Percentiles rank a stretch among this genome's conserved stretches.
Evolutionary conservation across 2,113 vertebrate species (phyloP).

Genomic region (Serinus canaria): DNA sequence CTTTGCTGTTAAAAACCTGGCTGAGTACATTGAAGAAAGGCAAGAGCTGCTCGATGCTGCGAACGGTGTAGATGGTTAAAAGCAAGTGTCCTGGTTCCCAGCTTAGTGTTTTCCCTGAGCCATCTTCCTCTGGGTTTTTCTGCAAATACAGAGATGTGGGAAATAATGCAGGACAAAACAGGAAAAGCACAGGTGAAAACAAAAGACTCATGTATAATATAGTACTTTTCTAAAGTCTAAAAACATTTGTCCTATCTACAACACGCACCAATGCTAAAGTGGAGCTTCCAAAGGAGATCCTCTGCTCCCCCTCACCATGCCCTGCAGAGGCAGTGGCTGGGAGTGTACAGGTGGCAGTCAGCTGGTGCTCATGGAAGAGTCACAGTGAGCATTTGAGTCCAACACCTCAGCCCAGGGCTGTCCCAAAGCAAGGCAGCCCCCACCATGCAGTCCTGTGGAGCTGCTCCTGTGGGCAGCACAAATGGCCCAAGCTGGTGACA

Average conservation of each 20-base stretch:
- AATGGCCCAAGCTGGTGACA: not conserved
- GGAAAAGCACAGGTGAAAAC: not conserved
- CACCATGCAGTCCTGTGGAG: not conserved
- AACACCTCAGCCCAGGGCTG: not conserved
- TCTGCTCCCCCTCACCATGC: not conserved
- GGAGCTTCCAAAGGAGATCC: not conserved
- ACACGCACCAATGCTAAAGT: not conserved
- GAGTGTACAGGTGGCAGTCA: not conserved
- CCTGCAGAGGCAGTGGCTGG: not conserved
- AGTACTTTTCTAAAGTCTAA: not conserved
- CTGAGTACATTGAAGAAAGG: conserved; percentile 97
- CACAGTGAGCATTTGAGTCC: fast-evolving
- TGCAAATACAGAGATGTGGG: conserved; percentile 55
- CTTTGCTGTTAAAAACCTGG: conserved; percentile 96
- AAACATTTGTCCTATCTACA: not conserved
- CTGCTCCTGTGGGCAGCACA: not conserved
- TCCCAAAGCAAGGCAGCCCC: not conserved
- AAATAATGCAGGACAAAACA: not conserved
- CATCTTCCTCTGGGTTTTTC: conserved; percentile 96
- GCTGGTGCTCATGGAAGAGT: not conserved
- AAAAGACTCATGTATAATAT: not conserved
- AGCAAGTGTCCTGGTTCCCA: conserved; percentile 94
- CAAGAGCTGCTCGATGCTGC: conserved; percentile 95
- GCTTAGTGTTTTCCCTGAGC: conserved; percentile 81
- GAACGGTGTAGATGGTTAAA: conserved; percentile 89